Conservation (phyloP, 2,797 vertebrate genomes). For the Chelidonichthys spinosus region DNA sequence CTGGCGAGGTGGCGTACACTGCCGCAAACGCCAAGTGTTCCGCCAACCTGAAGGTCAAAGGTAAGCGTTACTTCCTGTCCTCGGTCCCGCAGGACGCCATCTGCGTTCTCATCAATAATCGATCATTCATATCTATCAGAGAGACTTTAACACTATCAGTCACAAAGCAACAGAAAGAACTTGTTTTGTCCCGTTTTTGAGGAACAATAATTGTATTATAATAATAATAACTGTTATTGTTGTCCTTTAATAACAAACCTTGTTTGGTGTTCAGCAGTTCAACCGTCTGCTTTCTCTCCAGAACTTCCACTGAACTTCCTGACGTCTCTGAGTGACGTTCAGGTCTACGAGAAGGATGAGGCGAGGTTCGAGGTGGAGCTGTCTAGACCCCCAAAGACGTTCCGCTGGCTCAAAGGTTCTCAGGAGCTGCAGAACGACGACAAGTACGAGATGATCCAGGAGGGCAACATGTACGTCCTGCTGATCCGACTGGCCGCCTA, state of each 20-base stretch:
- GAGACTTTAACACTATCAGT: not conserved
- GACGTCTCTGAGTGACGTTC: constrained; percentile 90
- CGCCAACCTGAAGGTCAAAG: constrained; percentile 98
- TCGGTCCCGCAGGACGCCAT: not conserved
- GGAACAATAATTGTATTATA: not conserved
- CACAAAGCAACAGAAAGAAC: not conserved
- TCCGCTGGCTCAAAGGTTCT: constrained; percentile 95
- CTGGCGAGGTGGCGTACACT: constrained; percentile 92
- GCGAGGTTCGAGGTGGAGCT: constrained; percentile 95
- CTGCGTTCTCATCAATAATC: not conserved
- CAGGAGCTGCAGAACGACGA: constrained; percentile 90
- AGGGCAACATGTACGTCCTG: constrained; percentile 88
- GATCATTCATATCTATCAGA: not conserved
- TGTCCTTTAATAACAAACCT: too few relatives aligned
- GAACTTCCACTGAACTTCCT: constrained; percentile 96
- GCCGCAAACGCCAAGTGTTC: constrained; percentile 95
- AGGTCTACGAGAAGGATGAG: constrained; percentile 97
- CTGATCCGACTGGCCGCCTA: constrained; percentile 90
- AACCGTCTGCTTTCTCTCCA: constrained; percentile 59
- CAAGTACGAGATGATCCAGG: constrained; percentile 87
- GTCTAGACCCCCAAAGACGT: constrained; percentile 90
- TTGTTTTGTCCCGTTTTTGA: too few relatives aligned
- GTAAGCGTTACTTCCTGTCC: constrained; percentile 72
- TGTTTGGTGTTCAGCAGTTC: too few relatives aligned
- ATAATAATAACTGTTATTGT: too few relatives aligned